These are phyloP conservation scores for Neoscelio sp. DNA, from an alignment of 2,888 invertebrate genomes.

Conservation along the genomic window DNA sequence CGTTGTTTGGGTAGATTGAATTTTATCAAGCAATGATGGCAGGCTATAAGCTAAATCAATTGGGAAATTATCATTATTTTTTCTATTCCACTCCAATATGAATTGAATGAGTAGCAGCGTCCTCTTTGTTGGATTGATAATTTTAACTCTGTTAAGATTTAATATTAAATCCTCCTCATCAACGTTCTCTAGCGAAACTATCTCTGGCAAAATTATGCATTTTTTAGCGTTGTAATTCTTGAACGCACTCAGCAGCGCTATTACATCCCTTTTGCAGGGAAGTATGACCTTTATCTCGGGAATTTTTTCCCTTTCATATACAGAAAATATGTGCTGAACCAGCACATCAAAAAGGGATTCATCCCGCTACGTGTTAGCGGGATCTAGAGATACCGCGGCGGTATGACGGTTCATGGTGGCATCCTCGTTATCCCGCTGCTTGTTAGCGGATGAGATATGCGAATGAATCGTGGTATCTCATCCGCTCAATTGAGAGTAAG, in stretches of 20 bases:
- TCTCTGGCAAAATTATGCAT: constrained; percentile 34
- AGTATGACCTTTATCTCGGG: constrained; percentile 35
- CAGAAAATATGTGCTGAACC: constrained; percentile 44
- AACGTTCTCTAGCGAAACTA: constrained; percentile 31
- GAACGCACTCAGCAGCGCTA: constrained; percentile 40
- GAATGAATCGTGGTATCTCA: too few species aligned
- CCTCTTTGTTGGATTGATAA: constrained; percentile 23
- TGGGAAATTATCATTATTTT: constrained; percentile 31
- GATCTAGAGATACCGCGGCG: too few species aligned
- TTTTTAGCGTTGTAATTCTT: constrained; percentile 26
- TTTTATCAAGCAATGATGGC: constrained; percentile 29
- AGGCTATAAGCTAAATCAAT: constrained; percentile 30
- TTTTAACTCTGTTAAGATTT: constrained; percentile 32
- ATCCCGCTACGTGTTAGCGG: too few species aligned
- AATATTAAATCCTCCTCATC: constrained; percentile 33
- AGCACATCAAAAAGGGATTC: constrained; percentile 34
- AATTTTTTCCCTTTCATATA: constrained; percentile 41
- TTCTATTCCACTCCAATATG: constrained; percentile 34
- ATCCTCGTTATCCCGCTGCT: constrained; percentile 9
- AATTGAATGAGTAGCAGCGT: constrained; percentile 36
- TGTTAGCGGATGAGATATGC: too few species aligned
- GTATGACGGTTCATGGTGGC: too few species aligned
- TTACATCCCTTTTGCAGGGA: constrained; percentile 37
- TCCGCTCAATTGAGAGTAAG: too few species aligned
- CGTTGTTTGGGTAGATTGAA: constrained; percentile 14